Percentiles rank a stretch among this genome's conserved stretches.
phyloP scores from a whole-genome alignment of 2,888 invertebrate genomes.

The Scelioninae gen. 1 region DNA sequence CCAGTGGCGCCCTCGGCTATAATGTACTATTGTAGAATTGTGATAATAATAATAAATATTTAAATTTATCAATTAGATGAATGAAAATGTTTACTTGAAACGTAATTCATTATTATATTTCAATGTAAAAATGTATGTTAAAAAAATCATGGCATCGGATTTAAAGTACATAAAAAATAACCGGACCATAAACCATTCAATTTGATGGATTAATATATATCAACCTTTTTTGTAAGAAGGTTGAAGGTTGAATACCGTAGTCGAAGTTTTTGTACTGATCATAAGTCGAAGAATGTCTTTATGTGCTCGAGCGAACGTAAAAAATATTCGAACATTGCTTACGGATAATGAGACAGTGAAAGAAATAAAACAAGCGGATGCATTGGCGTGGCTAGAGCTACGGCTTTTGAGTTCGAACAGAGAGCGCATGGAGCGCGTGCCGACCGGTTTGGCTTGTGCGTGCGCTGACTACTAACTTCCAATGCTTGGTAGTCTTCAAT shows the following conservation, averaged over 20 bases:
- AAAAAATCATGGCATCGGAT: too few species aligned
- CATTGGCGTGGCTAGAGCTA: conserved; percentile 36
- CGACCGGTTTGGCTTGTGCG: conserved; percentile 81
- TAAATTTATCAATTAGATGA: too few species aligned
- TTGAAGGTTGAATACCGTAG: background rate
- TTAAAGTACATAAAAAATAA: too few species aligned
- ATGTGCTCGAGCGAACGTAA: conserved; percentile 17
- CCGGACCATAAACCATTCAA: too few species aligned
- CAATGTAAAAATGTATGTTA: too few species aligned
- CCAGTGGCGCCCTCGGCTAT: too few species aligned
- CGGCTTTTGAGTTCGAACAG: conserved; percentile 51
- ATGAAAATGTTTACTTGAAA: too few species aligned
- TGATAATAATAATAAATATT: too few species aligned
- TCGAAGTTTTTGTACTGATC: background rate
- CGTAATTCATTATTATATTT: too few species aligned
- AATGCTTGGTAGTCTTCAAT: too few species aligned
- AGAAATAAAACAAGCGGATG: conserved; percentile 57
- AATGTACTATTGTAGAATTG: too few species aligned
- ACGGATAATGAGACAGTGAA: conserved; percentile 55
- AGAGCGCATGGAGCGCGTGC: conserved; percentile 76
- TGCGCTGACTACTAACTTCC: conserved; percentile 71
- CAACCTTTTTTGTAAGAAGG: background rate
- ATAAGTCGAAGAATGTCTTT: conserved; percentile 52
- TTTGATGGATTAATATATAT: conserved; percentile 4
- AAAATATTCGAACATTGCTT: conserved; percentile 35